A percentile compares a stretch with the other conserved stretches of the same genome.
phyloP scores from a whole-genome alignment of 2,113 vertebrate species.

The Lathamus discolor region DNA sequence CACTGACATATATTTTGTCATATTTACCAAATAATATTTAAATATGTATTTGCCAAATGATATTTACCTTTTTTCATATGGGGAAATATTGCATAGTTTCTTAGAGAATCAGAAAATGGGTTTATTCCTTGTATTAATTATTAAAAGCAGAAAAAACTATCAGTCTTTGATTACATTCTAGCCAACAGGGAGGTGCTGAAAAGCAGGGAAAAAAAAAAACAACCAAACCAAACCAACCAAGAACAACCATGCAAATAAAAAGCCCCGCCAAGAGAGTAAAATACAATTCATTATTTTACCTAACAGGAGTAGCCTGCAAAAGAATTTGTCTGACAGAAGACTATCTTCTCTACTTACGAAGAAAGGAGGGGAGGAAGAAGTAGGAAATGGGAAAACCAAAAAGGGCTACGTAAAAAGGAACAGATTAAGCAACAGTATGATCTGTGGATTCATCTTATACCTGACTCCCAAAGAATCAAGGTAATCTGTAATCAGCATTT shows the following conservation, averaged over 20 bases:
- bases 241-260: neutral
- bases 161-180: neutral
- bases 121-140: neutral
- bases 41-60: neutral
- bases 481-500: neutral
- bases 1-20: neutral
- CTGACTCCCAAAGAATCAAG: neutral
- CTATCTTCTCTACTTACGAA: neutral
- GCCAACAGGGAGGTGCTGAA: neutral
- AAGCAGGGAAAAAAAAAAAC: fast-evolving
- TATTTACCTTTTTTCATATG: neutral
- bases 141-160: neutral
- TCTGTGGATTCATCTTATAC: neutral
- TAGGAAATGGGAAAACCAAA: neutral
- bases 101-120: neutral
- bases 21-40: neutral
- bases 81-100: neutral
- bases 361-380: neutral
- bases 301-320: neutral
- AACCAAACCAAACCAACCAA: neutral
- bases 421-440: neutral
- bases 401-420: neutral
- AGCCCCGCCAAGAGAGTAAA: neutral
- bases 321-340: neutral
- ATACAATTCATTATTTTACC: neutral